Evolutionary conservation across 2,888 invertebrate species (phyloP).

Genomic region (Rhorus exstirpatorius): DNA sequence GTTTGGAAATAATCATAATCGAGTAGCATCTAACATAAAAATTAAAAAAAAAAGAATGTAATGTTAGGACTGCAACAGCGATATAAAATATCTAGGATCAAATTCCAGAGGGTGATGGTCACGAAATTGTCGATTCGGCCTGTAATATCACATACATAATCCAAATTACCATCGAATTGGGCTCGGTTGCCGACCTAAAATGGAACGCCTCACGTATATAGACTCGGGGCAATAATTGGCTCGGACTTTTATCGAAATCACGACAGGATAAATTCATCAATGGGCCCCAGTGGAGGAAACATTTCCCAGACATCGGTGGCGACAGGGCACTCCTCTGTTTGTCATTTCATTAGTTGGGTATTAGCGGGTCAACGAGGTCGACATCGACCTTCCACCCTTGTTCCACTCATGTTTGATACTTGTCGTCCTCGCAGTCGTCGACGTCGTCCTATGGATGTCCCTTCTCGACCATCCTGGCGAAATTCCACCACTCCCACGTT

Average conservation of each 20-base stretch:
- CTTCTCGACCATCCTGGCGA: slow-evolving; percentile 15
- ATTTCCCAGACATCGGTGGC: slow-evolving; percentile 20
- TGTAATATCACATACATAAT: not conserved
- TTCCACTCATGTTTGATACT: slow-evolving; percentile 30
- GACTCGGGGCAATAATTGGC: slow-evolving; percentile 49
- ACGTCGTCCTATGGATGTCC: not conserved
- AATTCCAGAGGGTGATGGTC: no score
- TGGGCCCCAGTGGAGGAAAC: slow-evolving; percentile 16
- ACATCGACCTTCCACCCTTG: slow-evolving; percentile 41
- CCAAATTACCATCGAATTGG: not conserved
- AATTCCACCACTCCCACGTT: not conserved
- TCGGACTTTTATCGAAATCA: slow-evolving; percentile 71
- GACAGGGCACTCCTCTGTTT: slow-evolving; percentile 74
- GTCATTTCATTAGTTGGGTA: slow-evolving; percentile 75
- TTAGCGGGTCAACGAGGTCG: slow-evolving; percentile 66
- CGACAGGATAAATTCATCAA: slow-evolving; percentile 66
- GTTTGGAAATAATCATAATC: no score
- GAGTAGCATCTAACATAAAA: no score
- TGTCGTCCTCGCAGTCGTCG: slow-evolving; percentile 28
- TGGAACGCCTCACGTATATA: not conserved
- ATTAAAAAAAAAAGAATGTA: no score
- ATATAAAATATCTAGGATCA: not conserved
- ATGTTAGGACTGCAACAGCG: no score
- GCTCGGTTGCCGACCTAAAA: not conserved
- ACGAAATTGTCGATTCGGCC: not conserved